Evolutionary conservation across 2,888 invertebrate genomes (phyloP).

Genomic region (Linnaemya vulpina): DNA sequence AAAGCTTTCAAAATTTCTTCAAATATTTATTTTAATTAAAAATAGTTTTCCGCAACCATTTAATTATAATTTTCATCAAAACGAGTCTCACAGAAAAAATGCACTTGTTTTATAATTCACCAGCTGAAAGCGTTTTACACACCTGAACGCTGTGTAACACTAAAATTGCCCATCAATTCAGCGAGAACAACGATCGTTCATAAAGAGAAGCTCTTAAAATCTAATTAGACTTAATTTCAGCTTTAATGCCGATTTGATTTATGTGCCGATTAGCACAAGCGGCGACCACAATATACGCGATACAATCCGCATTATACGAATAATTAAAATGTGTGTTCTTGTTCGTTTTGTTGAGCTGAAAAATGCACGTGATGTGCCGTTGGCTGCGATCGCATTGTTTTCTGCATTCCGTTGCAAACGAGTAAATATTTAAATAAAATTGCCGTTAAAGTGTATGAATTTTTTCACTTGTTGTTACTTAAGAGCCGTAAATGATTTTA

Average conservation of each 20-base stretch:
- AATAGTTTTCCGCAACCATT: background rate
- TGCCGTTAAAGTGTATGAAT: slow-evolving; percentile 20
- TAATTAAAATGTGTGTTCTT: slow-evolving; percentile 34
- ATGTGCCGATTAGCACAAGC: slow-evolving; percentile 54
- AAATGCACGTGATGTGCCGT: slow-evolving; percentile 65
- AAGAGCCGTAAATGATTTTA: slow-evolving; percentile 40
- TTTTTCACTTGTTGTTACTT: slow-evolving; percentile 30
- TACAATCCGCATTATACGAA: slow-evolving; percentile 25
- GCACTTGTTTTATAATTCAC: background rate
- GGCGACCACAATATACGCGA: slow-evolving; percentile 33
- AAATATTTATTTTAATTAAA: too few relatives aligned
- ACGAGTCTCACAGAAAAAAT: background rate
- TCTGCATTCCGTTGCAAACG: background rate
- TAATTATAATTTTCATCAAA: background rate
- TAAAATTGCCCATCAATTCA: slow-evolving; percentile 1
- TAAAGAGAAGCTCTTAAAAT: slow-evolving; percentile 11
- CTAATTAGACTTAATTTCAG: slow-evolving; percentile 49
- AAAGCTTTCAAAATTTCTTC: too few relatives aligned
- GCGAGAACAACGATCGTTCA: background rate
- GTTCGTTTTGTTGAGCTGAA: slow-evolving; percentile 1
- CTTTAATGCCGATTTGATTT: slow-evolving; percentile 60
- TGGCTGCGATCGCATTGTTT: slow-evolving; percentile 13
- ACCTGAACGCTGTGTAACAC: slow-evolving; percentile 20
- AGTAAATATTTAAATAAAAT: slow-evolving; percentile 22
- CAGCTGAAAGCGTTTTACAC: background rate